Percentiles rank a stretch among this genome's conserved stretches.
These are phyloP conservation scores for Aphelocoma californica DNA, from an alignment of 2,797 vertebrate genomes.

Conservation along the genomic window DNA sequence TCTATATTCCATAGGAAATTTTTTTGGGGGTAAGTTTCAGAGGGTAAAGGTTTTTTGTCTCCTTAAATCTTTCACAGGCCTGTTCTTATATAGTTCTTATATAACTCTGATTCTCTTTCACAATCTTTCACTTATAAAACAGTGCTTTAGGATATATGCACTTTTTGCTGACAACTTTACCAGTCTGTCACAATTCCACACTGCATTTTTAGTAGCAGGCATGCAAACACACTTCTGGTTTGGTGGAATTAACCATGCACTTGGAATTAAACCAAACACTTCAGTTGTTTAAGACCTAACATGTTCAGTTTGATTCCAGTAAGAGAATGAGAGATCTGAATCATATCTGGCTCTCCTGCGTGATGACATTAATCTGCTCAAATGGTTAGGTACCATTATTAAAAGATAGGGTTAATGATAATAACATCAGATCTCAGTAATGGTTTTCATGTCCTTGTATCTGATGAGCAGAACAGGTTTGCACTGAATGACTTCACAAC, in stretches of 20 bases:
- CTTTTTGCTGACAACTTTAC: background rate
- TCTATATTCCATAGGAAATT: background rate
- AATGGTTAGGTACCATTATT: background rate
- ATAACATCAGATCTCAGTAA: background rate
- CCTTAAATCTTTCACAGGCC: background rate
- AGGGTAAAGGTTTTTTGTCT: background rate
- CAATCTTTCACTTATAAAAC: background rate
- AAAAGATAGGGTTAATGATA: background rate
- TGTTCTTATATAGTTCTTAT: too few relatives aligned
- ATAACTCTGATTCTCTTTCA: too few relatives aligned
- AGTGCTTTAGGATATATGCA: background rate
- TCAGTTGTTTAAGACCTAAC: background rate
- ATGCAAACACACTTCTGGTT: background rate
- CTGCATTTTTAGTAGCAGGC: background rate
- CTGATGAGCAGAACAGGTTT: background rate
- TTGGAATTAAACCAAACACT: background rate
- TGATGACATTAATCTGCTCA: background rate
- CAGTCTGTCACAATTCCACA: background rate
- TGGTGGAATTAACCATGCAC: background rate
- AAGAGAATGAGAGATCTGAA: background rate
- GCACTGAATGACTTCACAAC: background rate
- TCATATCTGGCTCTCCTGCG: background rate
- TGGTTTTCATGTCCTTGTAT: background rate
- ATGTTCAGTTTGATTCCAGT: background rate
- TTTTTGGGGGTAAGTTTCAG: fast-evolving